Conservation (phyloP, 2,797 vertebrate species). For the Anniella stebbinsi region DNA sequence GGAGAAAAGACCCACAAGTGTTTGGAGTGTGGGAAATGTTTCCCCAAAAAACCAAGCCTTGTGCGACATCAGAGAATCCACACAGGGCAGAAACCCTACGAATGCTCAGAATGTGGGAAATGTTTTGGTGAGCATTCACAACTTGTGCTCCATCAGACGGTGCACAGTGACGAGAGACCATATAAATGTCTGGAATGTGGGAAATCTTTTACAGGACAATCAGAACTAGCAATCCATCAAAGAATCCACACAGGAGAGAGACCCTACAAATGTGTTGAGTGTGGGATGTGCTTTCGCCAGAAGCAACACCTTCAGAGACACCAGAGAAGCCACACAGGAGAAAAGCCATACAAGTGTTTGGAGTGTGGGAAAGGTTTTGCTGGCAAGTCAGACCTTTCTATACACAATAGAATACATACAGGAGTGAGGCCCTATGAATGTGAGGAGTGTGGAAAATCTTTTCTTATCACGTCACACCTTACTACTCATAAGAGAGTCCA, state of each 20-base stretch:
- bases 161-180: not conserved
- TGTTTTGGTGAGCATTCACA: accelerated
- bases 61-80: constrained; percentile 62
- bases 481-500: not conserved
- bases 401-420: not conserved
- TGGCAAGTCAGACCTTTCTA: no score
- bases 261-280: not conserved
- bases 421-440: not conserved
- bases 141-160: not conserved
- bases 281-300: not conserved
- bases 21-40: not conserved
- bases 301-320: not conserved
- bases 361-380: not conserved
- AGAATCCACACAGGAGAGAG: constrained; percentile 6
- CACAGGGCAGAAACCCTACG: constrained; percentile 68
- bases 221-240: constrained; percentile 36
- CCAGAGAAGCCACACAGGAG: constrained; percentile 37
- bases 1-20: not conserved
- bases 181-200: not conserved
- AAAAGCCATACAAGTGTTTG: not conserved
- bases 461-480: constrained; percentile 25
- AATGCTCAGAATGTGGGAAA: not conserved
- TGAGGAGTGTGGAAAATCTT: not conserved
- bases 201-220: not conserved
- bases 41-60: not conserved